Conservation (phyloP, 2,888 invertebrate genomes). For the Orgyia antiqua region DNA sequence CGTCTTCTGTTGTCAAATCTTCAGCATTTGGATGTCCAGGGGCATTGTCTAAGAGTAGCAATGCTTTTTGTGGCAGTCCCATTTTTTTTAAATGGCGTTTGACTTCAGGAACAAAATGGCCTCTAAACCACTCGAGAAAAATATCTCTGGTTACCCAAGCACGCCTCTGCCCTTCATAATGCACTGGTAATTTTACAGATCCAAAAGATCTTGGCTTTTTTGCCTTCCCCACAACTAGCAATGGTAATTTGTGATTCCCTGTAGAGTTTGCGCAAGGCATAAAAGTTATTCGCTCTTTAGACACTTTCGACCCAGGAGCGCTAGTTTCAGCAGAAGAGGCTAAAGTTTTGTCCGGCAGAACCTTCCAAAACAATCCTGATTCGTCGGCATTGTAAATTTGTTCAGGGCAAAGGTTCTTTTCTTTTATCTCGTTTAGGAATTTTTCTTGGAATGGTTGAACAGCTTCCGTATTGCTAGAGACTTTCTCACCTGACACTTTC, state of each 20-base stretch:
- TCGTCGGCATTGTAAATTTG: constrained; percentile 24
- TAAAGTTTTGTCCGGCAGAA: constrained; percentile 26
- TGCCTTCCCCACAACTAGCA: constrained; percentile 26
- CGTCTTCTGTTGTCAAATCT: background rate
- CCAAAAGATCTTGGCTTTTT: constrained; percentile 28
- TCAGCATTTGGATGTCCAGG: background rate
- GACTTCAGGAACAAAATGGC: no score
- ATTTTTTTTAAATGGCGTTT: background rate
- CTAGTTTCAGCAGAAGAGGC: constrained; percentile 20
- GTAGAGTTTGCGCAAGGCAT: constrained; percentile 27
- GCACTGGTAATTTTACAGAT: constrained; percentile 22
- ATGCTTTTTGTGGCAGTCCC: background rate
- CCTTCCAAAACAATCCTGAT: constrained; percentile 25
- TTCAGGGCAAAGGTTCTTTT: constrained; percentile 16
- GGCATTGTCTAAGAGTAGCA: background rate
- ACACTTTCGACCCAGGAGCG: constrained; percentile 21
- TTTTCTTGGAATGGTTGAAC: background rate
- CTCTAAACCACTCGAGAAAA: background rate
- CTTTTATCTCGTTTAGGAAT: no score
- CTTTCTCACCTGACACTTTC: background rate
- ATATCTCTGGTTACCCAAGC: constrained; percentile 12
- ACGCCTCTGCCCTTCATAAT: constrained; percentile 11
- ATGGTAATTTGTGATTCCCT: constrained; percentile 15
- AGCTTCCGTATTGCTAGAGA: background rate
- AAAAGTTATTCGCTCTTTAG: constrained; percentile 25